Conservation (phyloP, 2,797 vertebrate genomes). For the Synanceia verrucosa region DNA sequence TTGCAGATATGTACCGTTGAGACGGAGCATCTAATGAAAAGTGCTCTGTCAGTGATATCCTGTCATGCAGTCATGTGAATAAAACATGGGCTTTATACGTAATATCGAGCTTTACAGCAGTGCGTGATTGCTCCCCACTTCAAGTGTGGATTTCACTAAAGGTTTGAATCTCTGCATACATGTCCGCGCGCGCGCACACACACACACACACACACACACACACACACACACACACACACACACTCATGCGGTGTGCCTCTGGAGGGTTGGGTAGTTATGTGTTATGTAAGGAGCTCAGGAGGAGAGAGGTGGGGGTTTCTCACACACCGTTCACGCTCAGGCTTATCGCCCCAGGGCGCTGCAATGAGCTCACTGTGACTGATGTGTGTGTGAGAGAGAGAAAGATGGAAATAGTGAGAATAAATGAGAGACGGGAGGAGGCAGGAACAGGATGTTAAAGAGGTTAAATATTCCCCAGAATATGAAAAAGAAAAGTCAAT, state of each 20-base stretch:
- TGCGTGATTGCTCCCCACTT: conserved; percentile 28
- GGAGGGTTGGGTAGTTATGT: conserved; percentile 68
- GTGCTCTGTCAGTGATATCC: conserved; percentile 42
- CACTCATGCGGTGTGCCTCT: conserved; percentile 38
- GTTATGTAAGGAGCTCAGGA: conserved; percentile 78
- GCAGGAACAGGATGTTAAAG: conserved; percentile 9
- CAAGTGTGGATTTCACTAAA: conserved; percentile 56
- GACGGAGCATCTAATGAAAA: conserved; percentile 52
- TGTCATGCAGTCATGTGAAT: conserved; percentile 47
- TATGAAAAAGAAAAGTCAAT: conserved; percentile 11
- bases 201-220: conserved; percentile 12
- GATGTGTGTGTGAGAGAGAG: conserved; percentile 45
- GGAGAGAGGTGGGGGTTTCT: conserved; percentile 68
- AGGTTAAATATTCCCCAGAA: conserved; percentile 2
- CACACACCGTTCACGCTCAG: conserved; percentile 67
- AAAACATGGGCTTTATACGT: conserved; percentile 56
- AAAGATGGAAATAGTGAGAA: conserved; percentile 25
- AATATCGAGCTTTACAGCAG: conserved; percentile 29
- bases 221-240: conserved; percentile 10
- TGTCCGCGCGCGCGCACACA: conserved; percentile 26
- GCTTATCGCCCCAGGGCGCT: conserved; percentile 70
- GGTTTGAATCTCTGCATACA: conserved; percentile 35
- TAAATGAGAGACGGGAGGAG: background rate
- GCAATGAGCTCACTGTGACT: conserved; percentile 68
- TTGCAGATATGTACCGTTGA: conserved; percentile 35